These are phyloP conservation scores for Salticus scenicus DNA, from an alignment of 2,888 invertebrate species.

Conservation along the genomic window DNA sequence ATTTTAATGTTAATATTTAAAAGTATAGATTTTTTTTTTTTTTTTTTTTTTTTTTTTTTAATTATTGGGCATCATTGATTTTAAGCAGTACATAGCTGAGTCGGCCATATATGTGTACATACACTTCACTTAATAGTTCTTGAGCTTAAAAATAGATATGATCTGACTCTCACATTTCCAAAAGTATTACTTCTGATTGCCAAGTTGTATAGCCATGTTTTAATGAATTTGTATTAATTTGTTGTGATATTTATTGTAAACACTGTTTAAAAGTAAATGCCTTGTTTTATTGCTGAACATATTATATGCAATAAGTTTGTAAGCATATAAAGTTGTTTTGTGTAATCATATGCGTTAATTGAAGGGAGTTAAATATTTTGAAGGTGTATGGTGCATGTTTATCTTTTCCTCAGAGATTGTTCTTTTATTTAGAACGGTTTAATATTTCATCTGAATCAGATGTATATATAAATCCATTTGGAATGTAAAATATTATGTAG, in stretches of 20 bases:
- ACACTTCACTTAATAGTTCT: not conserved
- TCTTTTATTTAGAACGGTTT: no score
- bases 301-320: no score
- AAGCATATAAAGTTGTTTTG: no score
- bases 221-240: not conserved
- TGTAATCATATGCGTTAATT: not conserved
- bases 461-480: conserved; percentile 32
- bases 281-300: not conserved
- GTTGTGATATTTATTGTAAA: conserved; percentile 14
- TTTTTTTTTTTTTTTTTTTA: no score
- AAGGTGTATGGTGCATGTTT: not conserved
- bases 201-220: conserved; percentile 4
- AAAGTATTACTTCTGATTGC: conserved; percentile 1
- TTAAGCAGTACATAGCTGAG: no score
- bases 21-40: no score
- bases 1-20: no score
- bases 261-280: not conserved
- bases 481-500: no score
- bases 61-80: no score
- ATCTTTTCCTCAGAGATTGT: not conserved
- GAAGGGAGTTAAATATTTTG: not conserved
- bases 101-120: no score
- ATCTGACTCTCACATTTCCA: not conserved
- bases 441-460: conserved; percentile 63
- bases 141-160: not conserved